phyloP scores from a whole-genome alignment of 2,888 invertebrate species.

The Spialia ferax region DNA sequence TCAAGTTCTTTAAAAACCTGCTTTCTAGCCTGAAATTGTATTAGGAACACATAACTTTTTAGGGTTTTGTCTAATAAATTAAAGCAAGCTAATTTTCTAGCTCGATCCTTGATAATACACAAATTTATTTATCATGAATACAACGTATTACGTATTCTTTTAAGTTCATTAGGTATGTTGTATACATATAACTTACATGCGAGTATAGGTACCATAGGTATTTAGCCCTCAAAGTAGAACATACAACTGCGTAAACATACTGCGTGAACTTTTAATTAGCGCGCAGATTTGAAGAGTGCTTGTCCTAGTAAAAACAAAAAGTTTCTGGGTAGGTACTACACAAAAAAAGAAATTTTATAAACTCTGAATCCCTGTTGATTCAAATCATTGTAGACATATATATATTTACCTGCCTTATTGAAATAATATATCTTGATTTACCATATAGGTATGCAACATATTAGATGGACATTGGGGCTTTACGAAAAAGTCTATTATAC shows the following conservation, averaged over 20 bases:
- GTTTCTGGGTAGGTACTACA: slow-evolving; percentile 28
- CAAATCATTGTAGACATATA: background rate
- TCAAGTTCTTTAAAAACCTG: too few species aligned
- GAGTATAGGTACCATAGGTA: too few species aligned
- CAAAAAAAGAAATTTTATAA: slow-evolving; percentile 29
- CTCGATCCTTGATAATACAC: too few species aligned
- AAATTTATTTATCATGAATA: too few species aligned
- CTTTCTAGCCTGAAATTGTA: too few species aligned
- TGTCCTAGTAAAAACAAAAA: slow-evolving; percentile 40
- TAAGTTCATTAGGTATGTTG: slow-evolving; percentile 26
- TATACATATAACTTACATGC: slow-evolving; percentile 25
- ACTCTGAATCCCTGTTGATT: slow-evolving; percentile 20
- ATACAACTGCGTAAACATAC: slow-evolving; percentile 30
- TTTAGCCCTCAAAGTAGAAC: slow-evolving; percentile 31
- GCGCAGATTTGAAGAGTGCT: slow-evolving; percentile 37
- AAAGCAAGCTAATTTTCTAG: too few species aligned
- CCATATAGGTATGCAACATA: too few species aligned
- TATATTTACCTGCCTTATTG: background rate
- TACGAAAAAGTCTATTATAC: too few species aligned
- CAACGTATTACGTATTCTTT: slow-evolving; percentile 24
- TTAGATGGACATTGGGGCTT: too few species aligned
- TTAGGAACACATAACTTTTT: too few species aligned
- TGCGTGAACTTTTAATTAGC: slow-evolving; percentile 40
- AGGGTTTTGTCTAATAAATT: too few species aligned
- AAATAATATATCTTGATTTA: background rate